A percentile compares a stretch with the other conserved stretches of the same genome.
These are phyloP conservation scores for Tragelaphus scriptus DNA, from an alignment of 2,113 vertebrate species.

Conservation along the genomic window DNA sequence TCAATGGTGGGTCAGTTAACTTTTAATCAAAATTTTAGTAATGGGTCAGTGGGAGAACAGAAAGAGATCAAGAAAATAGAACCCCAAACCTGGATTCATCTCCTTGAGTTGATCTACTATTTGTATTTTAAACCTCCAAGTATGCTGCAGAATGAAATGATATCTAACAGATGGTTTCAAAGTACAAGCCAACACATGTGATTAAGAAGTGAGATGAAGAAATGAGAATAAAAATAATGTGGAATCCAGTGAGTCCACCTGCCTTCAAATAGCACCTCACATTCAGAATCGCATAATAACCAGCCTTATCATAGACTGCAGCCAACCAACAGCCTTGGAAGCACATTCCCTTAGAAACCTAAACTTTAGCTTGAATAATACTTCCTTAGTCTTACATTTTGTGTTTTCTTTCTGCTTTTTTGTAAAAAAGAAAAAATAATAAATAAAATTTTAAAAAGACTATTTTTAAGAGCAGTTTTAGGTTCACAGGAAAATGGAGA, in stretches of 20 bases:
- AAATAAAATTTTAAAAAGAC: not conserved
- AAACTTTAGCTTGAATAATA: not conserved
- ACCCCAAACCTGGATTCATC: not conserved
- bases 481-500: not conserved
- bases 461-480: not conserved
- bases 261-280: not conserved
- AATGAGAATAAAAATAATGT: not conserved
- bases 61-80: not conserved
- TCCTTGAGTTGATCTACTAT: not conserved
- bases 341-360: not conserved
- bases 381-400: not conserved
- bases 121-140: not conserved
- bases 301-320: rapidly evolving
- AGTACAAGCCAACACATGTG: not conserved
- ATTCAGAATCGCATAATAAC: not conserved
- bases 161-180: not conserved
- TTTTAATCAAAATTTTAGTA: not conserved
- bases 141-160: not conserved
- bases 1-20: not conserved
- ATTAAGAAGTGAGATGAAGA: not conserved
- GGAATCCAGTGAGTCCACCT: not conserved
- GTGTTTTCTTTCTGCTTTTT: not conserved
- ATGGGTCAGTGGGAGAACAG: not conserved
- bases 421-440: not conserved
- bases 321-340: not conserved